A percentile compares a stretch with the other conserved stretches of the same genome.
Conservation (phyloP, 2,888 invertebrate genomes). For the Sicus ferrugineus region DNA sequence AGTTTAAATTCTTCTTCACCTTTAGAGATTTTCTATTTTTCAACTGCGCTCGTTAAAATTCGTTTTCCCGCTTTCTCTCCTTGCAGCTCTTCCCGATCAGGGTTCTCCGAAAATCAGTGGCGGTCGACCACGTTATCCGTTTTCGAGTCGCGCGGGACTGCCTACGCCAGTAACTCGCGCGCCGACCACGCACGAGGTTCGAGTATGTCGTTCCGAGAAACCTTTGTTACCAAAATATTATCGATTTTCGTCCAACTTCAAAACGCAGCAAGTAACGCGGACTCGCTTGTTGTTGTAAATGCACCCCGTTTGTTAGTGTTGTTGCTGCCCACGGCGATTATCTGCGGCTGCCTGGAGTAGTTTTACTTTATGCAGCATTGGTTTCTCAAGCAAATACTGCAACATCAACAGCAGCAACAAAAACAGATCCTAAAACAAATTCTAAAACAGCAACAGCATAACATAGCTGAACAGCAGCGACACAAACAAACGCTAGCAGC, state of each 20-base stretch:
- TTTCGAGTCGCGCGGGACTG: conserved; percentile 75
- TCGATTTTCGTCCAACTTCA: conserved; percentile 63
- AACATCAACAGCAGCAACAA: conserved; percentile 31
- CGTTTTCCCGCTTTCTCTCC: not conserved
- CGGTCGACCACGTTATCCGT: conserved; percentile 70
- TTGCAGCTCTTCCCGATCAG: conserved; percentile 69
- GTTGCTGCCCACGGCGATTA: conserved; percentile 50
- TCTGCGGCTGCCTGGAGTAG: conserved; percentile 46
- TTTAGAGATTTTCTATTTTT: not conserved
- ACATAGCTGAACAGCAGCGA: conserved; percentile 23
- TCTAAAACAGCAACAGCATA: not conserved
- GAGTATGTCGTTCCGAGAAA: conserved; percentile 66
- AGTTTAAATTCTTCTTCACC: not conserved
- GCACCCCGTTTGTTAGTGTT: conserved; percentile 51
- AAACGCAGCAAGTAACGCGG: conserved; percentile 62
- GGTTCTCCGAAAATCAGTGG: conserved; percentile 70
- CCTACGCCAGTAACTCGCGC: conserved; percentile 67
- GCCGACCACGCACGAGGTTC: conserved; percentile 78
- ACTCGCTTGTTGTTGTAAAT: conserved; percentile 51
- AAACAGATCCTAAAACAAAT: conserved; percentile 9
- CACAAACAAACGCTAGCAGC: conserved; percentile 30
- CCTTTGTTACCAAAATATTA: conserved; percentile 65
- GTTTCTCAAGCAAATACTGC: conserved; percentile 30
- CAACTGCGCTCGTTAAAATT: too few species aligned
- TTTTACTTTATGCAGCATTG: conserved; percentile 36